Percentiles rank a stretch among this genome's conserved stretches.
These are phyloP conservation scores for Salvator merianae DNA, from an alignment of 2,113 vertebrate species.

Conservation along the genomic window DNA sequence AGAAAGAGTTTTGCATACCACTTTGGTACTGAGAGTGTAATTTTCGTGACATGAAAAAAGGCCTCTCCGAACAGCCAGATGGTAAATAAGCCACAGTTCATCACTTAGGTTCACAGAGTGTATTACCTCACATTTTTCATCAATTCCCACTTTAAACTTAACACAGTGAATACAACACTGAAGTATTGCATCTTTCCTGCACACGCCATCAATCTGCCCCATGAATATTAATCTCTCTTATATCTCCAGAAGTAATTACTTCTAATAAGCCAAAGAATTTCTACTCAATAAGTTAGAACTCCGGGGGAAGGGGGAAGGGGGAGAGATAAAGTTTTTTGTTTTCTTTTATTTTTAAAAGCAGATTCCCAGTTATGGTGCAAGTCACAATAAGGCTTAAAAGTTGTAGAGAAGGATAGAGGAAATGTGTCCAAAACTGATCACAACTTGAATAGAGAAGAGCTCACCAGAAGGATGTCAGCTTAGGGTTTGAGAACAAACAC, in stretches of 20 bases:
- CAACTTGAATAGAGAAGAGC: too few species aligned
- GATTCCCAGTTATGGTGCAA: not conserved
- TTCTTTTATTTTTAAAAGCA: too few species aligned
- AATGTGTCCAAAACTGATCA: too few species aligned
- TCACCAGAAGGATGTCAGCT: too few species aligned
- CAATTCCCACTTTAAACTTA: conserved; percentile 68
- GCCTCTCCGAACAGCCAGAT: conserved; percentile 66
- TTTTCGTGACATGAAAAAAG: conserved; percentile 62
- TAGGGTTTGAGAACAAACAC: too few species aligned
- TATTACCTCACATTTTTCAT: conserved; percentile 63
- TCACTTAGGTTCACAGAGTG: conserved; percentile 63
- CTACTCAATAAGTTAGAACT: conserved; percentile 54
- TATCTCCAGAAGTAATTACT: conserved; percentile 58
- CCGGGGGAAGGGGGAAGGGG: not conserved
- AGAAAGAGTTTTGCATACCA: conserved; percentile 66
- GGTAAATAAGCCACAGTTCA: conserved; percentile 71
- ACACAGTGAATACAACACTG: conserved; percentile 64
- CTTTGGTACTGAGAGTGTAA: conserved; percentile 56
- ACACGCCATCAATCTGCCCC: conserved; percentile 56
- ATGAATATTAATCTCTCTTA: conserved; percentile 54
- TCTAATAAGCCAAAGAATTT: conserved; percentile 62
- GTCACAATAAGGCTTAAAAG: too few species aligned
- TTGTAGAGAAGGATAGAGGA: too few species aligned
- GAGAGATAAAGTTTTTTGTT: too few species aligned
- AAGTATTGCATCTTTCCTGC: conserved; percentile 49